Base-by-base conservation (phyloP, 2,888 invertebrate genomes). In the Leptopilina myrica region DNA sequence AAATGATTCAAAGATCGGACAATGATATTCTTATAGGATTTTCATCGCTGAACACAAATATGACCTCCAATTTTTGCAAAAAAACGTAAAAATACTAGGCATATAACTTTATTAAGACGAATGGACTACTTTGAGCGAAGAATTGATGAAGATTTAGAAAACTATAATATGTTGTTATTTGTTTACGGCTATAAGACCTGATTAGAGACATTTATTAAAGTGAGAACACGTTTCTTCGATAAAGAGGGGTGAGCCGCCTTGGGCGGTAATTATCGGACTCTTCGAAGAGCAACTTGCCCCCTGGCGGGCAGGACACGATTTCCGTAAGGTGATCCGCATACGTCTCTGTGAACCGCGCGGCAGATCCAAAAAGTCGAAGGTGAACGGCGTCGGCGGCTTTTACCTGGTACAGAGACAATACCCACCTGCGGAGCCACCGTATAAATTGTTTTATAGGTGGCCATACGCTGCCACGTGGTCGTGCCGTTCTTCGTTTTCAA, bases 311-410 rank as follows among this genome's bases (percentile, higher is more conserved):
- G 85, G 85, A 89, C 89, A 89, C 88, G 86, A 90, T 89, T 88
- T 87, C 86, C 87, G 82, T 89, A 88, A 89, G 89, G 86, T 88
- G 89, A 88, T 89, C 88, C 88, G 84, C 86, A 83, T 86, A 85
- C 85, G 85, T 86, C 86, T 88, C 82, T 76, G 64, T 64, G 83
- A 8, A 83, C 11, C 49, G 12, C 11, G 49, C 77, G 78, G 80
- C 76, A 80, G 79, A 80, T 80, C 77, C 79, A 49, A 79, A 82
- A 81, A 83, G 80, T 82, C 76, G 78, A 75, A 76, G 78, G 78
- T 80, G 81, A 83, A 81, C 82, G 79, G 80, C 82, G 85, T 80
- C 87, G 88, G 87, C 82, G 81, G 82, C 86, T 83, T 82, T 88
- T 85, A 83, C 79, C 66, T 78, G 81, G 79, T 76, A 84, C 83